Percentiles rank a stretch among this genome's conserved stretches.
Evolutionary conservation across 2,888 invertebrate species (phyloP).

Genomic region (Syrphus vitripennis): DNA sequence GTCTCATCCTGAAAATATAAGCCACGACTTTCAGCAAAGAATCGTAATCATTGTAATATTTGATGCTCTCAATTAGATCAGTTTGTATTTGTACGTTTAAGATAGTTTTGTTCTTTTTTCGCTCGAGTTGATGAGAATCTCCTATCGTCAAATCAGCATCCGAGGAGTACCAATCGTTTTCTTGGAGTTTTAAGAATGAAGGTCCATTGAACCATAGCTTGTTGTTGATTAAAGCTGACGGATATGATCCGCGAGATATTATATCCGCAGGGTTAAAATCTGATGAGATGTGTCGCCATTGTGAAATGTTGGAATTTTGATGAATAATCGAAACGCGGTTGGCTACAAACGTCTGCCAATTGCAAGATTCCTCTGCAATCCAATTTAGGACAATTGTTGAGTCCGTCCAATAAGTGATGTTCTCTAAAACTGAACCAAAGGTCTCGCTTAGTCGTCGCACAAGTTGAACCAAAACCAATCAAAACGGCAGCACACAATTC

Average conservation of each 20-base stretch:
- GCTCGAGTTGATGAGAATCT: neutral
- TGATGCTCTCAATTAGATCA: neutral
- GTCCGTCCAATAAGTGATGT: neutral
- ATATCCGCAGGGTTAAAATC: neutral
- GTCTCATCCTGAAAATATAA: neutral
- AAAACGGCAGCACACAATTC: neutral
- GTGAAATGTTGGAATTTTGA: neutral
- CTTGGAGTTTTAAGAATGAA: neutral
- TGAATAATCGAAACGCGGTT: neutral
- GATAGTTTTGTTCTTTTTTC: neutral
- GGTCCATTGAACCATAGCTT: neutral
- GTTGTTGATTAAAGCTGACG: neutral
- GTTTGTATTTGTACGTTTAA: neutral
- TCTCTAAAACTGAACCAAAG: neutral
- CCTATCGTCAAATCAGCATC: neutral
- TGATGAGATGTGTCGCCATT: neutral
- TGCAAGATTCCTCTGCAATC: neutral
- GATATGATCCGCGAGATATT: neutral
- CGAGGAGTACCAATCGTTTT: neutral
- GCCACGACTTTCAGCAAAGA: neutral
- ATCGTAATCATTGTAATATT: neutral
- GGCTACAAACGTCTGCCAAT: neutral
- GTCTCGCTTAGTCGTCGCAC: neutral
- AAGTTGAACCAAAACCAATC: too few relatives aligned
- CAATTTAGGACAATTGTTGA: neutral